Conservation (phyloP, 2,797 vertebrate genomes). For the Megaceryle alcyon region DNA sequence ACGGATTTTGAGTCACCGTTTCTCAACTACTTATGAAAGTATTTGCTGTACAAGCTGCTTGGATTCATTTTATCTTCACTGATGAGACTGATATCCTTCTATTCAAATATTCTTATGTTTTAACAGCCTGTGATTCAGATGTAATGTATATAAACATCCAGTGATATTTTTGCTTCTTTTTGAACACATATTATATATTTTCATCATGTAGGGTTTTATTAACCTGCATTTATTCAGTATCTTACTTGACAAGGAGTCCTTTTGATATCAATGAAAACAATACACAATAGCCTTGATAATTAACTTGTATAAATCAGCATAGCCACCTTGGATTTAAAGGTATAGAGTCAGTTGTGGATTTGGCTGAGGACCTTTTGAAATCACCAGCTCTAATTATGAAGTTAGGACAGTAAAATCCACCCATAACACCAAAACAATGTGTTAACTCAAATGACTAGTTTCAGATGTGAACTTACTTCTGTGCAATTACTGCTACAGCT, state of each 20-base stretch:
- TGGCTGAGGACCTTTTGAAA: constrained; percentile 12
- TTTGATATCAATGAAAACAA: neutral
- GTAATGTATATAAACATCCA: neutral
- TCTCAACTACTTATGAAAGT: constrained; percentile 3
- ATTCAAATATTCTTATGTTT: constrained; percentile 9
- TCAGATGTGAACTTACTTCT: neutral
- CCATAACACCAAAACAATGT: neutral
- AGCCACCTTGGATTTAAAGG: neutral
- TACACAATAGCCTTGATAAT: neutral
- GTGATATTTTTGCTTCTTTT: constrained; percentile 18
- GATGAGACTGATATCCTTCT: neutral
- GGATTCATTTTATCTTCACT: constrained; percentile 19
- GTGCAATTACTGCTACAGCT: neutral
- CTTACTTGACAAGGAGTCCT: neutral
- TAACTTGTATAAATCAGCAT: neutral
- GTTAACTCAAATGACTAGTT: neutral
- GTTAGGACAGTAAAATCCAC: neutral
- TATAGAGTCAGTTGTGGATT: neutral
- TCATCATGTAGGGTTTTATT: neutral
- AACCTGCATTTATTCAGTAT: neutral
- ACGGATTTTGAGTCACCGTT: neutral
- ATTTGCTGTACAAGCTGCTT: constrained; percentile 1
- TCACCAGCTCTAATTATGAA: neutral
- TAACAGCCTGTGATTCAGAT: neutral
- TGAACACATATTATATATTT: neutral